A percentile compares a stretch with the other conserved stretches of the same genome.
Conservation (phyloP, 2,888 invertebrate genomes). For the Euplexia lucipara region DNA sequence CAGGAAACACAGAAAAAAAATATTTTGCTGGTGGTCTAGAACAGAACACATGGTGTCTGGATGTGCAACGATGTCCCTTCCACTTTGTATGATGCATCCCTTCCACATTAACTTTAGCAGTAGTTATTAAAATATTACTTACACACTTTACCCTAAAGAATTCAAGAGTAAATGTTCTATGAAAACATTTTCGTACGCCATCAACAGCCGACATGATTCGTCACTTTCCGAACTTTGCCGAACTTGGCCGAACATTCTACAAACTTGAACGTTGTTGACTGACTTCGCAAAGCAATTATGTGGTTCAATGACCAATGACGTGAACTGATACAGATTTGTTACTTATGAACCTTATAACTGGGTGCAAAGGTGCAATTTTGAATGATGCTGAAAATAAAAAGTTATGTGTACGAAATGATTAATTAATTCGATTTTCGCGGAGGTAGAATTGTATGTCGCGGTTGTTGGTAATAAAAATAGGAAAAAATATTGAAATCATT, state of each 20-base stretch:
- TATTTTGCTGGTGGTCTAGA: no score
- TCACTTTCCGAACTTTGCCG: conserved; percentile 56
- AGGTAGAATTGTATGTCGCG: conserved; percentile 2
- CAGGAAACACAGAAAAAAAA: no score
- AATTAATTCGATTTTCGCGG: conserved; percentile 41
- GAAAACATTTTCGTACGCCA: conserved; percentile 42
- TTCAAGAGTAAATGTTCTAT: conserved; percentile 35
- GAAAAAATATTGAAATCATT: no score
- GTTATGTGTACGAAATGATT: conserved; percentile 52
- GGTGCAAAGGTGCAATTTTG: conserved; percentile 30
- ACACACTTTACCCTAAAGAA: conserved; percentile 15
- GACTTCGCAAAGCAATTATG: conserved; percentile 65
- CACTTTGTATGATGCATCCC: no score
- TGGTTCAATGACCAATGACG: conserved; percentile 65
- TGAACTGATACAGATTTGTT: conserved; percentile 26
- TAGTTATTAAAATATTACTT: conserved; percentile 4
- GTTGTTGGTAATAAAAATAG: conserved; percentile 12
- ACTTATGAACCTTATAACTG: conserved; percentile 27
- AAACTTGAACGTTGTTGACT: conserved; percentile 62
- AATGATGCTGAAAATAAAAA: conserved; percentile 34
- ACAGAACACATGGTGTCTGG: no score
- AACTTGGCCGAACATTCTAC: conserved; percentile 56
- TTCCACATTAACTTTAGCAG: no score
- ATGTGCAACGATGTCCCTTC: no score
- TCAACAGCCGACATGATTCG: conserved; percentile 55